Base-by-base conservation (phyloP, 2,113 vertebrate genomes). In the Mungos mungo region DNA sequence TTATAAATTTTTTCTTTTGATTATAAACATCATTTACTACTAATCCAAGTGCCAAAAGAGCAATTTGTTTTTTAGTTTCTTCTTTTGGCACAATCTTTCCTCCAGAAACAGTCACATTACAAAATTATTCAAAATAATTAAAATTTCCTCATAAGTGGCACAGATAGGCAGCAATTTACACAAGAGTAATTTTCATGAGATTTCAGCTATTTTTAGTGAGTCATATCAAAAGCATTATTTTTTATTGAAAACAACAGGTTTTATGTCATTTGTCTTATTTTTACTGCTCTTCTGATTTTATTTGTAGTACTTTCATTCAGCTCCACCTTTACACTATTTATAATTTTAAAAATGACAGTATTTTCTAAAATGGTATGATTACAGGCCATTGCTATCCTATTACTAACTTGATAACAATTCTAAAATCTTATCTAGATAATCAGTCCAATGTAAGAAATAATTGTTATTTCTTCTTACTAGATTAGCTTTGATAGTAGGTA, bases 311-410 rank as follows among this genome's bases (percentile, higher is more conserved):
- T 72, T 65, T 57, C 16, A 80, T 18, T 81, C 35, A 92, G 33
- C 41, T 13, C 47, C 68, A 84, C 12, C 80, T 84, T 93, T 84
- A 69, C 33, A 76, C 27, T 91, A 82, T 45, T 91, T 93, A 54
- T 50, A 93, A 96, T 93, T 88, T 12, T 95, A 89, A 18, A 65
- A 90, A 10, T 81, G 19, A 57, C 27, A 92, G 65, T 57, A 89
- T 95, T 96, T 96, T 93, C 87, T 66, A 95, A 52, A 76, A 35
- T 77, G 31, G 18, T 90, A 90, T 52, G n/a, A 74, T 79, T 81
- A 71, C 7, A 35, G 66, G 23, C 23, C 41, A 77, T 66, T 71
- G 25, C 15, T 88, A 63, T 52, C 85, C 47, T 76, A 83, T 79
- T 87, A 47, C 19, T 85, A 82, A 89, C 13, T n/a, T 84, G 65